These are phyloP conservation scores for Rhabdophis nuchalis DNA, from an alignment of 2,797 vertebrate genomes.

Conservation along the genomic window DNA sequence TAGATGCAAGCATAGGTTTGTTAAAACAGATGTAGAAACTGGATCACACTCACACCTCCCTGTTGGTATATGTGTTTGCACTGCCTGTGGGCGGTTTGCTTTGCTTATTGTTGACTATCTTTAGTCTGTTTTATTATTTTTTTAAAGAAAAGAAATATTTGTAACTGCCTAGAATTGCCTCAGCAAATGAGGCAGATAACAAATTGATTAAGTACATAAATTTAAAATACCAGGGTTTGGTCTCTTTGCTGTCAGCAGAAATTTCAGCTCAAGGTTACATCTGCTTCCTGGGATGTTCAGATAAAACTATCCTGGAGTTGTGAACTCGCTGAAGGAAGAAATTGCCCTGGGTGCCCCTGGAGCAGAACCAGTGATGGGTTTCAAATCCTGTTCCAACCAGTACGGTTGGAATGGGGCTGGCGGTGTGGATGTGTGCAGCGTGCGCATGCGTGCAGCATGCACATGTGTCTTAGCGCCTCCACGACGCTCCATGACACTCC, in stretches of 20 bases:
- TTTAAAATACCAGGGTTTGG: not conserved
- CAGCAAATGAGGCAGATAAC: not conserved
- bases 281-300: not conserved
- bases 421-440: too few species aligned
- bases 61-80: not conserved
- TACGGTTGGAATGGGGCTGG: too few species aligned
- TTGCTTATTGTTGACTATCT: not conserved
- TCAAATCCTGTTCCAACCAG: too few species aligned
- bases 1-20: not conserved
- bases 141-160: not conserved
- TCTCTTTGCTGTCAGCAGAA: not conserved
- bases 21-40: not conserved
- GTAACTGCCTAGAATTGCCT: not conserved
- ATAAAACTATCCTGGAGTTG: not conserved
- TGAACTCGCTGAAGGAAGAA: not conserved
- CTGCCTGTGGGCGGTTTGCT: not conserved
- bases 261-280: not conserved
- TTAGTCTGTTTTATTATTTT: not conserved
- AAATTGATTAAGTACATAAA: not conserved
- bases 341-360: not conserved
- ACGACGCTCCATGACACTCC: too few species aligned
- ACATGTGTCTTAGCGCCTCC: too few species aligned
- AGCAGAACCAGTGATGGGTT: too few species aligned
- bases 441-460: too few species aligned
- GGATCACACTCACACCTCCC: not conserved